Conservation (phyloP, 2,888 invertebrate genomes). For the Drosophila testacea region DNA sequence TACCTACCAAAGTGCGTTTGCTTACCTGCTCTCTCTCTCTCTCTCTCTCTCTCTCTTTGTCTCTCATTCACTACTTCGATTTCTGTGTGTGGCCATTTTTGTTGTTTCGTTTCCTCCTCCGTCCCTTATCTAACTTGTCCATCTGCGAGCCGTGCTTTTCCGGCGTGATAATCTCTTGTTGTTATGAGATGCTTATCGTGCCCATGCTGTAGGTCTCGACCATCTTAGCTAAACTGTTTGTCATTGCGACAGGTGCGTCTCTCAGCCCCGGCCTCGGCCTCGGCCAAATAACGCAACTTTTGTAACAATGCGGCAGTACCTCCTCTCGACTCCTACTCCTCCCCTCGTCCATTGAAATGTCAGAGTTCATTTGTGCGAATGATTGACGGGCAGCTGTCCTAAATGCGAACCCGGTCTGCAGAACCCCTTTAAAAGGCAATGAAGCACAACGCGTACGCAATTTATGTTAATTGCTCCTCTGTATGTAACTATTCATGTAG, state of each 20-base stretch:
- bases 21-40: slow-evolving; percentile 26
- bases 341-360: slow-evolving; percentile 39
- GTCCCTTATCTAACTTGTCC: slow-evolving; percentile 34
- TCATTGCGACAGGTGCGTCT: slow-evolving; percentile 63
- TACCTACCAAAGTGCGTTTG: slow-evolving; percentile 33
- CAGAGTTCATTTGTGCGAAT: slow-evolving; percentile 66
- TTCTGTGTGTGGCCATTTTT: slow-evolving; percentile 46
- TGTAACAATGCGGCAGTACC: slow-evolving; percentile 18
- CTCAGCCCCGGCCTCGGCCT: not conserved
- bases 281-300: slow-evolving; percentile 27
- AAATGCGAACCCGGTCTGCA: slow-evolving; percentile 34
- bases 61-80: slow-evolving; percentile 10
- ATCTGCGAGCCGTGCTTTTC: slow-evolving; percentile 35
- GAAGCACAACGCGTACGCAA: slow-evolving; percentile 59
- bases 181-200: slow-evolving; percentile 65
- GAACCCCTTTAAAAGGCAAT: slow-evolving; percentile 62
- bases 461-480: slow-evolving; percentile 66
- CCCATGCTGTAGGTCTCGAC: slow-evolving; percentile 37
- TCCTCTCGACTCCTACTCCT: not conserved
- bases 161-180: slow-evolving; percentile 68
- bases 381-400: slow-evolving; percentile 61
- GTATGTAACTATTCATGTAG: not conserved
- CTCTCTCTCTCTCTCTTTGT: not conserved
- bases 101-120: slow-evolving; percentile 10
- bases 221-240: slow-evolving; percentile 34